Evolutionary conservation across 2,113 vertebrate genomes (phyloP).

Genomic region (Antechinus stuartii): DNA sequence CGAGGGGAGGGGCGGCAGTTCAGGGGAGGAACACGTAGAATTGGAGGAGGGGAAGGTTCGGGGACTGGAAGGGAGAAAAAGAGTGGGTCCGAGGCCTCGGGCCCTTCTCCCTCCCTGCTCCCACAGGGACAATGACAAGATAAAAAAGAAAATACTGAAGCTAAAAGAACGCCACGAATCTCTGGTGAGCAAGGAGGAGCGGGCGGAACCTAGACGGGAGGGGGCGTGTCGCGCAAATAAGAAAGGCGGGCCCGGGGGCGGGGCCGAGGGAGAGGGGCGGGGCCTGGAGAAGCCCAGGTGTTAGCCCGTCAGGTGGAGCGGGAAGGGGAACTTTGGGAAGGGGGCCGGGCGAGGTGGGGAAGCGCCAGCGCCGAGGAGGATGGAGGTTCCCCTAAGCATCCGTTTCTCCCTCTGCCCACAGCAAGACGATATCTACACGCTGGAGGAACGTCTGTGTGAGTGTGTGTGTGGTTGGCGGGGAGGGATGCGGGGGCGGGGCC

Average conservation of each 20-base stretch:
- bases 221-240: not conserved
- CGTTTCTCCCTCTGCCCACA: not conserved
- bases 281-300: not conserved
- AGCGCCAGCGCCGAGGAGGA: no score
- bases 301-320: no score
- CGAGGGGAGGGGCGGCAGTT: no score
- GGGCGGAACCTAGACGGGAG: not conserved
- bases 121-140: not conserved
- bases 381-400: not conserved
- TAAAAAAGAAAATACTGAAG: not conserved
- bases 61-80: not conserved
- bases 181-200: not conserved
- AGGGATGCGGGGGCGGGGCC: not conserved
- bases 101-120: not conserved
- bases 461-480: not conserved
- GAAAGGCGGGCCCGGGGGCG: not conserved
- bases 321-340: no score
- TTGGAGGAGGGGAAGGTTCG: not conserved
- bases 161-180: not conserved
- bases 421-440: slow-evolving; percentile 2
- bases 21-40: not conserved
- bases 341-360: no score
- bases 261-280: no score
- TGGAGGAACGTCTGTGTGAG: not conserved
- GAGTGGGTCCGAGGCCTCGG: not conserved